Conservation (phyloP, 2,888 invertebrate genomes). For the Neoaliturus tenellus region DNA sequence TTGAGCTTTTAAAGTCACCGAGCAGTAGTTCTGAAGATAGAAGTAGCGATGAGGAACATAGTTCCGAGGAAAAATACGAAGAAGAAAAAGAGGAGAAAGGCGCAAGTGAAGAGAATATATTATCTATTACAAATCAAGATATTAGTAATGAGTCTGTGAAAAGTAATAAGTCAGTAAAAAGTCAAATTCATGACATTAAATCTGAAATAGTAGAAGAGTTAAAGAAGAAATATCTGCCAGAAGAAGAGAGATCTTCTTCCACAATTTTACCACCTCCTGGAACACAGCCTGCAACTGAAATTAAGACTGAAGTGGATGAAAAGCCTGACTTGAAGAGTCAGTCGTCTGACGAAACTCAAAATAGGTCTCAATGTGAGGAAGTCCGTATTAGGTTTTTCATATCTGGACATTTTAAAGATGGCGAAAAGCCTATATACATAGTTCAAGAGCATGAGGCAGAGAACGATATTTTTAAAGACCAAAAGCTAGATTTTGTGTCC, state of each 20-base stretch:
- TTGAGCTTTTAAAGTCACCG: neutral
- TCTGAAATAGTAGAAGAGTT: conserved; percentile 12
- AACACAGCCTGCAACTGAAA: neutral
- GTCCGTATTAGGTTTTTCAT: conserved; percentile 10
- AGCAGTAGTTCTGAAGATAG: neutral
- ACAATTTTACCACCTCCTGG: neutral
- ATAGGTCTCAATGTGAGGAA: neutral
- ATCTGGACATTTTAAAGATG: conserved; percentile 30
- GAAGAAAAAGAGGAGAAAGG: neutral
- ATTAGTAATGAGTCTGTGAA: neutral
- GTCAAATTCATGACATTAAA: neutral
- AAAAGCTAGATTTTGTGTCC: conserved; percentile 6
- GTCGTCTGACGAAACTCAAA: neutral
- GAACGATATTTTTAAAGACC: neutral
- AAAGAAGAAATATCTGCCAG: neutral
- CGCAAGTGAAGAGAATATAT: neutral
- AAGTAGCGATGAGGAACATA: conserved; percentile 16
- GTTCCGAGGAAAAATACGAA: neutral
- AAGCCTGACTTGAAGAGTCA: neutral
- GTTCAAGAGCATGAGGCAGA: conserved; percentile 22
- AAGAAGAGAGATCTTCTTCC: neutral
- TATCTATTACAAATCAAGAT: neutral
- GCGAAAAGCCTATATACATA: neutral
- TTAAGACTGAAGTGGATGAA: neutral
- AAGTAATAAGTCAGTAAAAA: neutral